Evolutionary conservation across 2,113 vertebrate species (phyloP), one percentile per base, ranked within the genome.

Genomic region (Danionella cerebrum): DNA sequence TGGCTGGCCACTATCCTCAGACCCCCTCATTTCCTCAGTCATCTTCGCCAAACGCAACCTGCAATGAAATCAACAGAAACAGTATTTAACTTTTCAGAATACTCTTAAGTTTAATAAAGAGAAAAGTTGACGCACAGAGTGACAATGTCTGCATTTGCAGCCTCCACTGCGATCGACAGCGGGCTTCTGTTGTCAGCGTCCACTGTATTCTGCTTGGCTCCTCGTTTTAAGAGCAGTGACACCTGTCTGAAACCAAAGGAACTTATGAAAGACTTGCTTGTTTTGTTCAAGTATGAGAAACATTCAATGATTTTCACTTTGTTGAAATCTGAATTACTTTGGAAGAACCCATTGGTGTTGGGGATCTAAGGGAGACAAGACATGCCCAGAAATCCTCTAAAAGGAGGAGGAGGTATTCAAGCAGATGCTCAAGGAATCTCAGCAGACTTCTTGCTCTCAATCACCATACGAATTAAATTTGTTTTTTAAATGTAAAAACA

Each of bases 21-120:
- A 89, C 83, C 91, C 91, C 8, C 87, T 88, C 91, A 93, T 93
- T 72, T 93, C 91, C 78, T 93, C 91, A 33, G 90, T 92, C 91
- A 93, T 92, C 81, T 90, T 86, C 6, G 91, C 91, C 71, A 93
- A 83, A 12, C 91, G 91, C 77, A 93, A 84, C 79, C 91, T 93
- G 25, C 53, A 16, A 16, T 41, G 13, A 48, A 21, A 24, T 25
- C 59, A 19, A 57, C n/a, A 53, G 25, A 55, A 19, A 27, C 1
- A 39, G 4, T 3, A 7, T n/a, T 31, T 31, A 22, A 4, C 5
- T 12, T 3, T 50, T 13, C 6, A 50, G 22, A 11, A 25, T 3
- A 33, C n/a, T 31, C 2, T 50, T 6, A n/a, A 27, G n/a, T 24
- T 48, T 12, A 12, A 11, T 48, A 12, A 48, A 16, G n/a, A 44